phyloP scores from a whole-genome alignment of 1,140 invertebrate species.

The Trachymyrmex cornetzi region DNA sequence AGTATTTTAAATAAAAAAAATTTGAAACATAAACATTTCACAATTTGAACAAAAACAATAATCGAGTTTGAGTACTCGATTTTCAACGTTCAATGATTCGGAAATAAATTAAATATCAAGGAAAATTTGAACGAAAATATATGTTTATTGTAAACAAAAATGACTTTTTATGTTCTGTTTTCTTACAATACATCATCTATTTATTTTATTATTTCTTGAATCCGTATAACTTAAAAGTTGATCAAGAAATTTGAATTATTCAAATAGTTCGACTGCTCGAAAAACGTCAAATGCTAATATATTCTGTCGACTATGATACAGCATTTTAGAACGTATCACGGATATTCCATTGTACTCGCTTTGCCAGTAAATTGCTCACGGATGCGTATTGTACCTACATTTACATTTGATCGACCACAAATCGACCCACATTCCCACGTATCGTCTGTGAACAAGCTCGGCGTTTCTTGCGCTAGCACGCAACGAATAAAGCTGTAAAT shows the following conservation, averaged over 20 bases:
- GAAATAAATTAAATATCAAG: neutral
- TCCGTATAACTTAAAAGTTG: neutral
- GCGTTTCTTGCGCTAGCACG: constrained; percentile 15
- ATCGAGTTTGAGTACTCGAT: neutral
- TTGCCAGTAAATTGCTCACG: constrained; percentile 1
- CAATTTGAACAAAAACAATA: neutral
- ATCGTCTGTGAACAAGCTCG: neutral
- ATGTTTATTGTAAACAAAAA: neutral
- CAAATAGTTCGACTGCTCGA: neutral
- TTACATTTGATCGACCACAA: constrained; percentile 41
- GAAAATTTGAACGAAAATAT: neutral
- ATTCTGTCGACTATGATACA: neutral
- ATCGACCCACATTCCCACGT: constrained; percentile 41
- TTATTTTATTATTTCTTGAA: neutral
- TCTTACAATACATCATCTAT: neutral
- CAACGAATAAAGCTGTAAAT: neutral
- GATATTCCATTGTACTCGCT: neutral
- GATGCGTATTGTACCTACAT: constrained; percentile 32
- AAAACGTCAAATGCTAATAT: neutral
- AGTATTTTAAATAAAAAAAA: neutral
- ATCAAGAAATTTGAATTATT: neutral
- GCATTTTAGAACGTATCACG: constrained; percentile 1
- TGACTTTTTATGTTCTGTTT: neutral
- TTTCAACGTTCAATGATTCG: neutral
- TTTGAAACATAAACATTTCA: neutral